Base-by-base conservation (phyloP, 2,888 invertebrate genomes). In the Pseudococcus jackbeardsleyi region DNA sequence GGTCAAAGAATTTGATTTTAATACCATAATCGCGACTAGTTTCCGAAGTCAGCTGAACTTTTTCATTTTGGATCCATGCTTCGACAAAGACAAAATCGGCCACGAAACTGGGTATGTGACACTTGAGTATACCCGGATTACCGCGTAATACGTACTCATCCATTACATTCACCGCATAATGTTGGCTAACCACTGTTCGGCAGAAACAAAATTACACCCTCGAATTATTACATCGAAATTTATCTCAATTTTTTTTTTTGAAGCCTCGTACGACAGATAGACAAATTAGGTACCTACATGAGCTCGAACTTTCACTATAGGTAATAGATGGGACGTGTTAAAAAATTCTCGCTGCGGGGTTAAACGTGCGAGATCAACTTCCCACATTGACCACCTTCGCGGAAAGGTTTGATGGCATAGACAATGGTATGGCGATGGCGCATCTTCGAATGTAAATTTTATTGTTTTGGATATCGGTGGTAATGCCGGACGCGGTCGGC, bases 21-120 rank as follows among this genome's bases (percentile, higher is more conserved):
- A 85, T 89, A 89, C 89, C 89, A 46, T 89, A 84, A 26, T 46
- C 88, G 72, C 84, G 89, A 89, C 88, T 88, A 86, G 72, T 90
- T 87, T 90, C 90, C 68, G 90, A 90, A 89, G 93, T 93, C 82
- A 90, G 89, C 91, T 94, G 93, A 90, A 93, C 93, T 90, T 93
- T 94, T 92, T 95, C 95, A 91, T 95, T 95, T 93, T 96, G 95
- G 92, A 96, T 94, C 97, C 97, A 97, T 90, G 96, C 95, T 90
- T 94, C 94, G 91, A 97, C 96, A 91, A 93, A 93, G 91, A 97
- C 96, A 92, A 96, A 97, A 93, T 97, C 97, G 91, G 96, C 96
- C 90, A 97, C 96, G 93, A 97, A 97, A 93, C 96, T 96, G 91
- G 97, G 97, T 92, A 97, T 96, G 93, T 96, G 96, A 93, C 97